Conservation (phyloP, 2,888 invertebrate species). For the Sarcophaga subvicina region DNA sequence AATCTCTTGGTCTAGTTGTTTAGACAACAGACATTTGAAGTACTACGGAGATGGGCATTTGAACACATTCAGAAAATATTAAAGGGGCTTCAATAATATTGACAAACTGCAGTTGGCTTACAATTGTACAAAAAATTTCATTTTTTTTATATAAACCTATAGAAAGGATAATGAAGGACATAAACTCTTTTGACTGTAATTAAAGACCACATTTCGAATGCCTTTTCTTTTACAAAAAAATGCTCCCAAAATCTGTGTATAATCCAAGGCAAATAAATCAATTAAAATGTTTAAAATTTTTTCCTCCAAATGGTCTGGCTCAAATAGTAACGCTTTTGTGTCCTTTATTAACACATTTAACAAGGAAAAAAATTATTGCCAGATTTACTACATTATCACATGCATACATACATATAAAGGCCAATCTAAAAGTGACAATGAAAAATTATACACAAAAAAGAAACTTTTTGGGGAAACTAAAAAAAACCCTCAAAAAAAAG, state of each 20-base stretch:
- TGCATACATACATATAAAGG: slow-evolving; percentile 1
- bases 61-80: no score
- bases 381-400: slow-evolving; percentile 17
- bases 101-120: no score
- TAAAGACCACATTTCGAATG: no score
- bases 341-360: slow-evolving; percentile 47
- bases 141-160: no score
- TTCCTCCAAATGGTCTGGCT: not conserved
- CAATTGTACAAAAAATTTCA: no score
- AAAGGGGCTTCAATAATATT: no score
- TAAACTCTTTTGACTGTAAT: no score
- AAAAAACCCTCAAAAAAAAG: not conserved
- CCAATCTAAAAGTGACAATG: slow-evolving; percentile 48
- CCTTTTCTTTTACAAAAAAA: not conserved
- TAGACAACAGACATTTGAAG: no score
- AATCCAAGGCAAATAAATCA: slow-evolving; percentile 1
- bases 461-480: not conserved
- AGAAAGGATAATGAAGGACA: no score
- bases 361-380: slow-evolving; percentile 35
- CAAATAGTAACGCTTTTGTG: slow-evolving; percentile 30
- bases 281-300: not conserved
- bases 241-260: not conserved
- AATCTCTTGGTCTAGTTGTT: no score
- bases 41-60: no score
- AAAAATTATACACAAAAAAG: slow-evolving; percentile 13